These are phyloP conservation scores for Trachelus troglodyta DNA, from an alignment of 2,888 invertebrate genomes.

Conservation along the genomic window DNA sequence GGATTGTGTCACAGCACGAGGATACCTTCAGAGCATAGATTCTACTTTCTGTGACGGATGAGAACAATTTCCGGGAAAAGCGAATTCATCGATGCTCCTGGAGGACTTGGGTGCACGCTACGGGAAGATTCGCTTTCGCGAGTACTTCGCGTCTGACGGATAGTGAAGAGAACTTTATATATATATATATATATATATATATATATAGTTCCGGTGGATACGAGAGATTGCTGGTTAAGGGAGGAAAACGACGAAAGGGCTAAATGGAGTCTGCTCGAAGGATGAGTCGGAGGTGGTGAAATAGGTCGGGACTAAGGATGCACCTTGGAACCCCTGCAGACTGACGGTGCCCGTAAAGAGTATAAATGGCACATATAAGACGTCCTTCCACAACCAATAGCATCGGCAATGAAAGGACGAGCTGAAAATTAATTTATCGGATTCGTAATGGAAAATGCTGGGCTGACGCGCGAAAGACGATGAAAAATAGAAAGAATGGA, in stretches of 20 bases:
- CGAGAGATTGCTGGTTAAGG: not conserved
- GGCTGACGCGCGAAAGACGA: conserved; percentile 33
- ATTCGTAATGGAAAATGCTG: conserved; percentile 51
- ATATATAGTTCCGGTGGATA: not conserved
- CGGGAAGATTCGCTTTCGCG: conserved; percentile 6
- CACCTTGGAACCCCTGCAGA: conserved; percentile 44
- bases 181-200: not conserved
- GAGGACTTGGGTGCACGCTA: conserved; percentile 52
- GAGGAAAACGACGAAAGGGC: not conserved
- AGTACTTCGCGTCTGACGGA: not conserved
- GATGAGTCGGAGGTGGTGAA: conserved; percentile 1
- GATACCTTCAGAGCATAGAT: conserved; percentile 1
- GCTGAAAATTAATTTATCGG: conserved; percentile 56
- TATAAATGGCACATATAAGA: conserved; percentile 55
- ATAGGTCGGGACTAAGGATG: conserved; percentile 26
- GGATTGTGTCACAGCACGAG: not conserved
- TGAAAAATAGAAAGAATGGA: conserved; percentile 38
- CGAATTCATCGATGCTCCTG: conserved; percentile 55
- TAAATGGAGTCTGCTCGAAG: not conserved
- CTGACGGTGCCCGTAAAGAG: conserved; percentile 49
- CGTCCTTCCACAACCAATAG: conserved; percentile 17
- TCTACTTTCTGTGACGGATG: conserved; percentile 43
- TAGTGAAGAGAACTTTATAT: not conserved
- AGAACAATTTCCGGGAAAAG: conserved; percentile 56
- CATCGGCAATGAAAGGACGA: conserved; percentile 19